Conservation (phyloP, 2,797 vertebrate species). For the Alexandromys oeconomus region DNA sequence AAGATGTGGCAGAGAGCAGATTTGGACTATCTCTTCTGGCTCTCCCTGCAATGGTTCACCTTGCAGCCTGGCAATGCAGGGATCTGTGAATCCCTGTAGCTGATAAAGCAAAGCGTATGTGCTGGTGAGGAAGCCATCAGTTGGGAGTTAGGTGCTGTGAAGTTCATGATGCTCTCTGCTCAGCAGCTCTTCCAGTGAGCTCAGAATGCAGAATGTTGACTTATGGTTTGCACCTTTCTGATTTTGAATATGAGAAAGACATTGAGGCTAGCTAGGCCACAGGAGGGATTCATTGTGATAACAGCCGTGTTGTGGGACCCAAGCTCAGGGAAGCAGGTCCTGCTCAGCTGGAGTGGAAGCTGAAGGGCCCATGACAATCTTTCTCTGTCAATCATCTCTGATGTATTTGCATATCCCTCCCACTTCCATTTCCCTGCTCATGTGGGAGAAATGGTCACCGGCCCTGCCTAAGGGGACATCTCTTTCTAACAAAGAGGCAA, state of each 20-base stretch:
- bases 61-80: background rate
- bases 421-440: background rate
- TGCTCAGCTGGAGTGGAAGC: background rate
- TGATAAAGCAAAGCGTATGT: accelerated
- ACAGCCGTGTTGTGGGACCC: accelerated
- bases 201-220: background rate
- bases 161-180: background rate
- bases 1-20: background rate
- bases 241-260: background rate
- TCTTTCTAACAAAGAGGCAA: background rate
- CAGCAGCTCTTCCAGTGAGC: background rate
- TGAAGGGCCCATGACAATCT: accelerated
- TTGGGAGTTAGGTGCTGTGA: background rate
- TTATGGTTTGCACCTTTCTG: background rate
- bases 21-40: background rate
- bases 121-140: background rate
- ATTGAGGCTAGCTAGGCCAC: background rate
- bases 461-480: background rate
- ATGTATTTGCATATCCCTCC: background rate
- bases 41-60: background rate
- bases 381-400: background rate
- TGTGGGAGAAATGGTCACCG: background rate
- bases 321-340: background rate
- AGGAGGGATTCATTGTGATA: background rate
- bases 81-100: background rate